Evolutionary conservation across 2,888 invertebrate species (phyloP).

Genomic region (Epiblema foenella): DNA sequence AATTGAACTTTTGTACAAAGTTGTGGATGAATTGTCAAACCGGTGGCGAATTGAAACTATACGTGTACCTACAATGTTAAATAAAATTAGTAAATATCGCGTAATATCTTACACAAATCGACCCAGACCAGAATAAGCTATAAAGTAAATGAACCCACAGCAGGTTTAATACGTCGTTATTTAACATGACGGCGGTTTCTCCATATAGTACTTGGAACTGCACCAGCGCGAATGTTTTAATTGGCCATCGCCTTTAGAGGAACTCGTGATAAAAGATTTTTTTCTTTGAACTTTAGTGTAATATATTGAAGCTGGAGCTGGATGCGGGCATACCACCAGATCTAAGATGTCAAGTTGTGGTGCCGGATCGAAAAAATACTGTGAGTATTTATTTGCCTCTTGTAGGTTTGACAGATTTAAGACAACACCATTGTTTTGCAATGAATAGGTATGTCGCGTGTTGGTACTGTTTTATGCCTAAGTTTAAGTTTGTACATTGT

Average conservation of each 20-base stretch:
- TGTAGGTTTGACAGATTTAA: background rate
- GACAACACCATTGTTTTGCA: background rate
- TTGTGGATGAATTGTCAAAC: constrained; percentile 60
- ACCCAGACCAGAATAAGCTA: background rate
- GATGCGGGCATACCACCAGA: constrained; percentile 61
- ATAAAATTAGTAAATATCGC: too few species aligned
- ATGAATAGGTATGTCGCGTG: too few species aligned
- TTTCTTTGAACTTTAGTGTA: constrained; percentile 73
- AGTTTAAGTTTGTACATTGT: too few species aligned
- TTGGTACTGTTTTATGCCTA: background rate
- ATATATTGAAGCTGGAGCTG: constrained; percentile 63
- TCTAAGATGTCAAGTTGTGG: constrained; percentile 59
- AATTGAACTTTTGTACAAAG: constrained; percentile 80
- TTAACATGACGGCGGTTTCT: background rate
- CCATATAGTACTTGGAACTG: background rate
- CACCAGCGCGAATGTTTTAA: constrained; percentile 27
- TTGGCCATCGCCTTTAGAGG: constrained; percentile 51
- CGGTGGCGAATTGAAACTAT: constrained; percentile 53
- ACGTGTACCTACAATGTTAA: too few species aligned
- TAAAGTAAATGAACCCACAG: background rate
- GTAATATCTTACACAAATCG: background rate
- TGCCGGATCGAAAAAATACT: constrained; percentile 55
- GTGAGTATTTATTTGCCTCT: constrained; percentile 64
- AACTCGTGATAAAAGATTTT: constrained; percentile 54
- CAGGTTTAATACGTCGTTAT: background rate